A percentile compares a stretch with the other conserved stretches of the same genome.
These are phyloP conservation scores for Pyrrhia umbra DNA, from an alignment of 2,888 invertebrate genomes.

Conservation along the genomic window DNA sequence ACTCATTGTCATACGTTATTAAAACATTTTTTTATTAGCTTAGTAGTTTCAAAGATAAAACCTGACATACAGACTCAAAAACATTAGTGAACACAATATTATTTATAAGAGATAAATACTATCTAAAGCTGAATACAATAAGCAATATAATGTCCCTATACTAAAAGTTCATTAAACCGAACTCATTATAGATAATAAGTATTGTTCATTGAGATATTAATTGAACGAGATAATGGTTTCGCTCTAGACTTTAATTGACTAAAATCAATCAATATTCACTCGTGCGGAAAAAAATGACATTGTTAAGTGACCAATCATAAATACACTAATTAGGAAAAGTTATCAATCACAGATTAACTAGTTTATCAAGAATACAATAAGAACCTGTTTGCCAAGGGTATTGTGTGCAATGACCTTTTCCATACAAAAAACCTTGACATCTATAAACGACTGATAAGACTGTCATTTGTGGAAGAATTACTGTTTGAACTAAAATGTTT, in stretches of 20 bases:
- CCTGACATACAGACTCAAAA: no score
- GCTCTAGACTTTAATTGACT: no score
- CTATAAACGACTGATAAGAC: conserved; percentile 8
- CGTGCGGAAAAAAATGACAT: background rate
- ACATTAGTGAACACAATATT: no score
- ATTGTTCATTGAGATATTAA: background rate
- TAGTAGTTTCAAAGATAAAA: no score
- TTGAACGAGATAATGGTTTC: background rate
- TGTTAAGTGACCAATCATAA: background rate
- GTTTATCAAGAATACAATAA: conserved; percentile 16
- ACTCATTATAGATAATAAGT: background rate
- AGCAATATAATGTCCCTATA: no score
- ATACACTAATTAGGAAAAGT: background rate
- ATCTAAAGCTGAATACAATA: no score
- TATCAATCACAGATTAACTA: conserved; percentile 8
- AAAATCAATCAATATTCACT: background rate
- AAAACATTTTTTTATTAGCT: no score
- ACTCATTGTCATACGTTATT: no score
- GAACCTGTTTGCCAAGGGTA: conserved; percentile 27
- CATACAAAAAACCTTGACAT: conserved; percentile 30
- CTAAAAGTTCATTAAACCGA: background rate
- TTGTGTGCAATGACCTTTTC: conserved; percentile 17
- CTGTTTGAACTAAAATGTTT: background rate
- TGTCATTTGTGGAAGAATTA: background rate
- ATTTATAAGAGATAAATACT: no score